Conservation (phyloP, 1,140 invertebrate genomes). For the Portunus trituberculatus region DNA sequence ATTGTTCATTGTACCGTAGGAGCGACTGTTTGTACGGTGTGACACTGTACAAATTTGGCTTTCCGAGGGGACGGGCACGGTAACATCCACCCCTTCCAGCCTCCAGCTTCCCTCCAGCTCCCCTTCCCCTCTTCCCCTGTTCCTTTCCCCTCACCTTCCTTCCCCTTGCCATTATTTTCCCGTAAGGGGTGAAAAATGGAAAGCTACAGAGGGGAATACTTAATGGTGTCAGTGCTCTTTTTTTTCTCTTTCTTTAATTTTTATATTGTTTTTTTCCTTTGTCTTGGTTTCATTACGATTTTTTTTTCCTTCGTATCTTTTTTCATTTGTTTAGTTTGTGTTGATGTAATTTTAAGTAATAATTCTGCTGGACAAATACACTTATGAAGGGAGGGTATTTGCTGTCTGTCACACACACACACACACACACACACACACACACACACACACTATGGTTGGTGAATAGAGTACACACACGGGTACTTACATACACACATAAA, state of each 20-base stretch:
- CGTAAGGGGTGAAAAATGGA: conserved; percentile 37
- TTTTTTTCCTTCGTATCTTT: neutral
- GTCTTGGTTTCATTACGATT: neutral
- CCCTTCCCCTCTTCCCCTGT: neutral
- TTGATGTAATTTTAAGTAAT: conserved; percentile 59
- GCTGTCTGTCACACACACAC: conserved; percentile 13
- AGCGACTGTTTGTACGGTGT: conserved; percentile 18
- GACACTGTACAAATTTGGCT: conserved; percentile 4
- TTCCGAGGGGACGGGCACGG: neutral
- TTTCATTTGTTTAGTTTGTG: neutral
- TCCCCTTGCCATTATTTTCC: conserved; percentile 27
- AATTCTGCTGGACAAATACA: conserved; percentile 61
- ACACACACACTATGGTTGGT: neutral
- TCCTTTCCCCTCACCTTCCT: neutral
- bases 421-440: conserved; percentile 50
- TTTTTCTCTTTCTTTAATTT: neutral
- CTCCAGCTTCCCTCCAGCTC: neutral
- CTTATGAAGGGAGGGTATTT: neutral
- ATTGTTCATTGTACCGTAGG: conserved; percentile 8
- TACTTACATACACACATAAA: conserved; percentile 9
- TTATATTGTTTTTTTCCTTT: neutral
- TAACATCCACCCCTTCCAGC: neutral
- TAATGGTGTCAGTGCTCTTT: neutral
- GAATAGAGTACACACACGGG: neutral
- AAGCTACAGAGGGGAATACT: neutral